Evolutionary conservation across 2,797 vertebrate genomes (phyloP).

Genomic region (Anableps anableps): DNA sequence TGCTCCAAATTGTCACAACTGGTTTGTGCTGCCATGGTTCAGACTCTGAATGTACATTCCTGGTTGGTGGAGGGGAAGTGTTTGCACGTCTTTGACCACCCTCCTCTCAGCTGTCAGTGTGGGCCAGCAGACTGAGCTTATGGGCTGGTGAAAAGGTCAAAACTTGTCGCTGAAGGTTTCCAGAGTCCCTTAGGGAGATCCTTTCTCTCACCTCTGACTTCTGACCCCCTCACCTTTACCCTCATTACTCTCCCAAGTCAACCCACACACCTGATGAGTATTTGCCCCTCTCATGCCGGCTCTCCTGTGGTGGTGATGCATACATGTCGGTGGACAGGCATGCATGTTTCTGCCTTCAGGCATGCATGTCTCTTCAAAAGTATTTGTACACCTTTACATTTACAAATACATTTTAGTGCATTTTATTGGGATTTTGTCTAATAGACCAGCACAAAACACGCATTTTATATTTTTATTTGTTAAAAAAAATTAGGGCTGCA

Average conservation of each 20-base stretch:
- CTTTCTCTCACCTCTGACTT: slow-evolving; percentile 58
- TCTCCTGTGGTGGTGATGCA: slow-evolving; percentile 35
- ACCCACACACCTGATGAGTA: slow-evolving; percentile 70
- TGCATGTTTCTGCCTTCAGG: slow-evolving; percentile 31
- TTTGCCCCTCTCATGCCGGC: slow-evolving; percentile 56
- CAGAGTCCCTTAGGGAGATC: slow-evolving; percentile 60
- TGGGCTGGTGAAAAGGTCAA: slow-evolving; percentile 69
- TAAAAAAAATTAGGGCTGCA: too few relatives aligned
- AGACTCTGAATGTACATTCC: slow-evolving; percentile 8
- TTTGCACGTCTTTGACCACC: slow-evolving; percentile 36
- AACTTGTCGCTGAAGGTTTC: slow-evolving; percentile 60
- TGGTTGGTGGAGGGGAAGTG: slow-evolving; percentile 25
- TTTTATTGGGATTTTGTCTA: neutral
- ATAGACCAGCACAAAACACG: too few relatives aligned
- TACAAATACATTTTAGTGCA: neutral
- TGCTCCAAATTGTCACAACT: slow-evolving; percentile 60
- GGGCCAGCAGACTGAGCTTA: slow-evolving; percentile 56
- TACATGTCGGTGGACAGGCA: slow-evolving; percentile 43
- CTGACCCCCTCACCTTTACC: slow-evolving; percentile 60
- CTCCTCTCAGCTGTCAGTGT: slow-evolving; percentile 48
- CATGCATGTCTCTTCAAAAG: too few relatives aligned
- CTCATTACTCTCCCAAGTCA: slow-evolving; percentile 63
- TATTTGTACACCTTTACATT: neutral
- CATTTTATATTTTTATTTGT: neutral
- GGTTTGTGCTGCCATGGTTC: slow-evolving; percentile 35